Evolutionary conservation across 2,797 vertebrate genomes (phyloP).

Genomic region (Rhinophrynus dorsalis): DNA sequence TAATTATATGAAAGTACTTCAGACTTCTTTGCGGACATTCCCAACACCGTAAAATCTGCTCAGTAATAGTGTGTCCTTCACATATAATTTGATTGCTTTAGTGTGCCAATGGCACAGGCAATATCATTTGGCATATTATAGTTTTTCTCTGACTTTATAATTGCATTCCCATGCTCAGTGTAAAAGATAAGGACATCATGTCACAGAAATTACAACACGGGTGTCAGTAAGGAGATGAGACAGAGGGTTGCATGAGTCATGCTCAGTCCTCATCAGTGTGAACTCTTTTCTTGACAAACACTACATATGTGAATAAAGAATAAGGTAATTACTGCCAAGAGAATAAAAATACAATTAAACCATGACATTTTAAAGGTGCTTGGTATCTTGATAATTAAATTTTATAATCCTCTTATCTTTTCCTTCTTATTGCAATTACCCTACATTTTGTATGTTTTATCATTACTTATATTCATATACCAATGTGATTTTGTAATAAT

Average conservation of each 20-base stretch:
- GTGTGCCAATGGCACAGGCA: constrained; percentile 30
- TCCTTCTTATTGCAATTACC: neutral
- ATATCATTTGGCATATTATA: constrained; percentile 40
- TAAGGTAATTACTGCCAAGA: constrained; percentile 17
- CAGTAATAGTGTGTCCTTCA: constrained; percentile 42
- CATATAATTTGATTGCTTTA: constrained; percentile 43
- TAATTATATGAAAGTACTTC: constrained; percentile 12
- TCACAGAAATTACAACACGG: constrained; percentile 28
- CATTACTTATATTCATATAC: neutral
- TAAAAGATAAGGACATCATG: constrained; percentile 40
- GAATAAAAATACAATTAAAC: constrained; percentile 16
- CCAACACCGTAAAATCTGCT: constrained; percentile 8
- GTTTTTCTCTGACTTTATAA: constrained; percentile 24
- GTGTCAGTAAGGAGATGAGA: constrained; percentile 19
- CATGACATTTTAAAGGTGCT: constrained; percentile 5
- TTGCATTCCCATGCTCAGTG: constrained; percentile 35
- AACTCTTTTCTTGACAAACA: constrained; percentile 10
- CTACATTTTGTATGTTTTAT: neutral
- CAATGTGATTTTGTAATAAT: neutral
- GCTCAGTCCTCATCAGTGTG: constrained; percentile 7
- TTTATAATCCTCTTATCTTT: constrained; percentile 14
- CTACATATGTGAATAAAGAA: constrained; percentile 29
- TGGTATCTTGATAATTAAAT: neutral
- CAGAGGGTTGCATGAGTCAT: constrained; percentile 1
- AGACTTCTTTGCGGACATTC: constrained; percentile 3